phyloP scores from a whole-genome alignment of 2,113 vertebrate species.

The Egretta garzetta region DNA sequence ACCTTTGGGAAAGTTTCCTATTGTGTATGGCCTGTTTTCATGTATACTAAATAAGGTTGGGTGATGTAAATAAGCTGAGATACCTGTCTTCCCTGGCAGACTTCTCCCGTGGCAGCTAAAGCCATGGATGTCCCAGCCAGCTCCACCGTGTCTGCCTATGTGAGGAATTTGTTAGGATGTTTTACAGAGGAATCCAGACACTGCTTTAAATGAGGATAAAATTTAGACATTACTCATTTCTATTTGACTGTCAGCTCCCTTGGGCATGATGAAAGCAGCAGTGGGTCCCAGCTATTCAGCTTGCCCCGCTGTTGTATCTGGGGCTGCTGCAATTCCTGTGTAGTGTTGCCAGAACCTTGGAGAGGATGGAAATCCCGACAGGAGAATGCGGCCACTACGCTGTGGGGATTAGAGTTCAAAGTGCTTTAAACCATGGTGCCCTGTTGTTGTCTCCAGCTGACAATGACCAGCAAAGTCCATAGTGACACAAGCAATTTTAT shows the following conservation, averaged over 20 bases:
- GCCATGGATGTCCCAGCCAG: not conserved
- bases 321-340: constrained; percentile 2
- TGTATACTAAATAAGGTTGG: not conserved
- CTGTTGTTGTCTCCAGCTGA: constrained; percentile 12
- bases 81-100: not conserved
- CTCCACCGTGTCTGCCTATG: not conserved
- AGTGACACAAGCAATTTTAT: not conserved
- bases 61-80: not conserved
- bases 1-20: not conserved
- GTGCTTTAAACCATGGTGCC: not conserved
- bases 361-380: not conserved
- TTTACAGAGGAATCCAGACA: not conserved
- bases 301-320: not conserved
- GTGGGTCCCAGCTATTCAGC: not conserved
- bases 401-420: constrained; percentile 34
- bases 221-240: not conserved
- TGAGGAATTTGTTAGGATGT: not conserved
- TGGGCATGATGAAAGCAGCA: not conserved
- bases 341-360: constrained; percentile 17
- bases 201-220: not conserved
- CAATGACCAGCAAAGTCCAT: constrained; percentile 20
- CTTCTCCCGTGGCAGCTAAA: not conserved
- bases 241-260: not conserved
- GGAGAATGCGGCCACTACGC: not conserved
- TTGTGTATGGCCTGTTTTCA: not conserved